These are phyloP conservation scores for Gymnocephalus cernua DNA, from an alignment of 2,113 vertebrate species.

Conservation along the genomic window DNA sequence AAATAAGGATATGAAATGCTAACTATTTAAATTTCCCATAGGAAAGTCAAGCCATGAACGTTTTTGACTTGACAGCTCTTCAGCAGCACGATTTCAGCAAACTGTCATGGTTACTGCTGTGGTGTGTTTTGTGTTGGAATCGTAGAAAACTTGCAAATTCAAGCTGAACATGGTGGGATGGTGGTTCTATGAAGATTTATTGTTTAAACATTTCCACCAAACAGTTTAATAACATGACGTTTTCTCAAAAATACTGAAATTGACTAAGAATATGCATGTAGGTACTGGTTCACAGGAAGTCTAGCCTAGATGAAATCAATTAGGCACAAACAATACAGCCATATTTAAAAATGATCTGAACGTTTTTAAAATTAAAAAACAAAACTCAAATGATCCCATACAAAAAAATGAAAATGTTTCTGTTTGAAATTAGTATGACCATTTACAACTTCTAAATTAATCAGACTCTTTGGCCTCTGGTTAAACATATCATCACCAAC, in stretches of 20 bases:
- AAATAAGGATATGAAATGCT: neutral
- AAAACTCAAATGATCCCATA: slow-evolving; percentile 1
- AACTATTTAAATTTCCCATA: neutral
- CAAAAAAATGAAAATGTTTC: slow-evolving; percentile 31
- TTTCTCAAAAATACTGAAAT: slow-evolving; percentile 55
- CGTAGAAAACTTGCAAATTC: slow-evolving; percentile 7
- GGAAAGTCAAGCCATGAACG: neutral
- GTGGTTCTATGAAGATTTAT: slow-evolving; percentile 38
- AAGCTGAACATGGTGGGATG: neutral
- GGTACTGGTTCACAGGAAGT: slow-evolving; percentile 53
- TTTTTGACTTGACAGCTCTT: neutral
- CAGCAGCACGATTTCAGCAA: neutral
- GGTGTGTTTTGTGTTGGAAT: slow-evolving; percentile 8
- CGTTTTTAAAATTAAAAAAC: slow-evolving; percentile 15
- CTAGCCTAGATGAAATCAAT: slow-evolving; percentile 38
- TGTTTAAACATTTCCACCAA: slow-evolving; percentile 49
- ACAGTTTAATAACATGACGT: slow-evolving; percentile 35
- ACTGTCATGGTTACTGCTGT: neutral
- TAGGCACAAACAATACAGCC: slow-evolving; percentile 56
- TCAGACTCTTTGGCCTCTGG: slow-evolving; percentile 57
- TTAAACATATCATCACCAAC: slow-evolving; percentile 15
- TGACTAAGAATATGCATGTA: slow-evolving; percentile 31
- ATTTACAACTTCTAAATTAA: slow-evolving; percentile 8
- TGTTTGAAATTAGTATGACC: slow-evolving; percentile 28
- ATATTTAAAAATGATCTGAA: slow-evolving; percentile 29